Evolutionary conservation across 2,888 invertebrate genomes (phyloP), one percentile per base, ranked within the genome.

Genomic region (Odontocolon sp.): DNA sequence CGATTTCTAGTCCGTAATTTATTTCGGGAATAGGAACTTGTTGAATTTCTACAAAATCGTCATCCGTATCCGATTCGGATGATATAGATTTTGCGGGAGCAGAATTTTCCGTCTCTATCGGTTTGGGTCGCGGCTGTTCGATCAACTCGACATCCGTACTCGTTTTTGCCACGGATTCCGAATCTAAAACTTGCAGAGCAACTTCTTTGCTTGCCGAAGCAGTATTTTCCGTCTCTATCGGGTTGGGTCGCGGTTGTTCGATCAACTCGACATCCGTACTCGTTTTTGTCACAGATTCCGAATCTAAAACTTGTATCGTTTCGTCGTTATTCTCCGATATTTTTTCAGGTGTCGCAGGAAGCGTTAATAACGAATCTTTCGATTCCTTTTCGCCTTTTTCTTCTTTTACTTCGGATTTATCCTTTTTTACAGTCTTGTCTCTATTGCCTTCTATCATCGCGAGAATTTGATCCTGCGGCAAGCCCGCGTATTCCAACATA

Each of bases 401-500:
- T n/a, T n/a, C n/a, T 38, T 42, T 18, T 23, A 33, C 3, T 42
- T 66, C 8, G 8, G 33, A 1, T 54, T 52, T 38, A 9, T 36
- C 11, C 5, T 16, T 38, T 2, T 0, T 16, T 3, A 59, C 71
- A 31, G 47, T 67, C 21, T 66, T 69, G 3, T 38, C 23, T 52
- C 82, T 88, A 23, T 83, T 87, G 63, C 88, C 85, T 50, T 91
- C 86, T 1, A 92, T 87, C 28, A 91, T 80, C 21, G 85, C 76
- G 0, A 90, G 90, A 76, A 96, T 94, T 86, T 95, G 94, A 78
- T 92, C 93, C 79, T 94, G 93, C 54, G 95, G 94, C 83, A 96
- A 92, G 76, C 94, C 95, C 83, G 94, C 95, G 83, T 95, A 94
- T 89, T 96, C 95, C 87, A 94, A 92, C 92, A 96, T 95, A 80